Percentiles rank a stretch among this genome's conserved stretches.
Conservation (phyloP, 2,797 vertebrate genomes). For the Poliocrania exsul region DNA sequence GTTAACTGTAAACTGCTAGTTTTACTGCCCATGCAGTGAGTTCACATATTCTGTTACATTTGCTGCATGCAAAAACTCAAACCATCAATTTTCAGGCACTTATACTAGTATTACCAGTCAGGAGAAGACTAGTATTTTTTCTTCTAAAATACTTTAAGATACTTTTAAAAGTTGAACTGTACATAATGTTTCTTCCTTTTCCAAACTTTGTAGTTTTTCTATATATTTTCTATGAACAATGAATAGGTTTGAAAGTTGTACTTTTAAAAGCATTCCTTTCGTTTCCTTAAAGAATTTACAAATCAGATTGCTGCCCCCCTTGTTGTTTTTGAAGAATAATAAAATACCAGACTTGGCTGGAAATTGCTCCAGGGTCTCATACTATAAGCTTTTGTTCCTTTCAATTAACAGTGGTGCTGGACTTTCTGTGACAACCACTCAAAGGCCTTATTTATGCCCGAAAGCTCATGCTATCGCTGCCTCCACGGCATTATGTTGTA, state of each 20-base stretch:
- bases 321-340: not conserved
- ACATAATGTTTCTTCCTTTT: not conserved
- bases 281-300: not conserved
- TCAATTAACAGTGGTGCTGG: not conserved
- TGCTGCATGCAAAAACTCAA: not conserved
- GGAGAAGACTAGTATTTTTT: not conserved
- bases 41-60: not conserved
- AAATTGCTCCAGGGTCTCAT: not conserved
- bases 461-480: not conserved
- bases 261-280: not conserved
- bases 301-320: not conserved
- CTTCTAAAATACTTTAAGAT: not conserved
- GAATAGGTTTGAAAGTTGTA: not conserved
- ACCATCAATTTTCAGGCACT: not conserved
- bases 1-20: not conserved
- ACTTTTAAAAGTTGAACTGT: not conserved
- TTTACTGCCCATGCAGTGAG: fast-evolving
- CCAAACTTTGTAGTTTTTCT: not conserved
- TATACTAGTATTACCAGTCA: not conserved
- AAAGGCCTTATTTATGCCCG: not conserved
- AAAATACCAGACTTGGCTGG: not conserved
- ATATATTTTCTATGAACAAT: not conserved
- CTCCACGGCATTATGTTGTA: fast-evolving
- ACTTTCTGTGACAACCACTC: not conserved
- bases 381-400: conserved; percentile 21